These are phyloP conservation scores for Epinephelus coioides DNA, from an alignment of 2,797 vertebrate species.

Conservation along the genomic window DNA sequence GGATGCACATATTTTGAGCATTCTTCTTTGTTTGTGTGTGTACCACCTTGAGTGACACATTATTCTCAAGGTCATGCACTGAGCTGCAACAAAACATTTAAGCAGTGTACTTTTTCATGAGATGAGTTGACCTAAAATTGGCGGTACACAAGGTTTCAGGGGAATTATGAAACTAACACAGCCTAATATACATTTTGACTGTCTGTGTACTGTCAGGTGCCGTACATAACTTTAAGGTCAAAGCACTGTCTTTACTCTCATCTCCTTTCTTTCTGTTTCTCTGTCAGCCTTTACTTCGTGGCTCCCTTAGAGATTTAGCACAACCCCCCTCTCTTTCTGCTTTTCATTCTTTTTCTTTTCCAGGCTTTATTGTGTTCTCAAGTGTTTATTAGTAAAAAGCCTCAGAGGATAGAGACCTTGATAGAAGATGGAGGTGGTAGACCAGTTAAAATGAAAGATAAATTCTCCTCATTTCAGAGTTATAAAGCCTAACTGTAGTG, in stretches of 20 bases:
- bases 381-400: slow-evolving; percentile 53
- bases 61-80: slow-evolving; percentile 1
- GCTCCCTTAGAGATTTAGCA: slow-evolving; percentile 40
- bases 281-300: slow-evolving; percentile 6
- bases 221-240: slow-evolving; percentile 7
- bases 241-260: slow-evolving; percentile 25
- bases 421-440: slow-evolving; percentile 14
- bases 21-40: not conserved
- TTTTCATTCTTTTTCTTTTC: slow-evolving; percentile 41
- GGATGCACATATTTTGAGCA: no score
- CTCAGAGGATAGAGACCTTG: slow-evolving; percentile 37
- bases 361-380: slow-evolving; percentile 34
- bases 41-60: not conserved
- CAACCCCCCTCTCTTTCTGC: slow-evolving; percentile 12
- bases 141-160: not conserved
- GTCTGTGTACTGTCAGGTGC: not conserved
- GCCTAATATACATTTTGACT: not conserved
- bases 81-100: not conserved
- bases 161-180: not conserved
- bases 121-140: not conserved
- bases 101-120: not conserved
- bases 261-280: slow-evolving; percentile 25
- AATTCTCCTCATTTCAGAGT: slow-evolving; percentile 37
- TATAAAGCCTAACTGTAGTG: slow-evolving; percentile 1
- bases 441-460: slow-evolving; percentile 37